These are phyloP conservation scores for Atta texana DNA, from an alignment of 1,140 invertebrate species.

Conservation along the genomic window DNA sequence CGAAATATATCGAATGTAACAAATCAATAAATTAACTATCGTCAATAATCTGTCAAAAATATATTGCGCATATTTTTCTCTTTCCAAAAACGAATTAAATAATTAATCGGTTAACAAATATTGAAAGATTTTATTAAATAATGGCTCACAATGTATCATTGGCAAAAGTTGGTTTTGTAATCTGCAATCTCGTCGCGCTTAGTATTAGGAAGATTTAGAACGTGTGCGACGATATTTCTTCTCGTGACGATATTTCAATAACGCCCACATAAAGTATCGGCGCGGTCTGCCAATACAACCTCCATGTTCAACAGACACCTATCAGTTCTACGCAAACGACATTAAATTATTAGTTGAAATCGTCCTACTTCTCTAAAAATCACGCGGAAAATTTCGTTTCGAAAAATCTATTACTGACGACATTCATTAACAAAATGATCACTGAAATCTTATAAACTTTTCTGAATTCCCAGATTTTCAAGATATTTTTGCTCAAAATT, in stretches of 20 bases:
- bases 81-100: neutral
- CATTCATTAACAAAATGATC: neutral
- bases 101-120: conserved; percentile 37
- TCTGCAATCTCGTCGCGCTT: conserved; percentile 11
- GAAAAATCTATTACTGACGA: neutral
- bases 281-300: conserved; percentile 13
- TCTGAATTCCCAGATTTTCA: no score
- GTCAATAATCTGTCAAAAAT: neutral
- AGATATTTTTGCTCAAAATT: no score
- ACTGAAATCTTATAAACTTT: no score
- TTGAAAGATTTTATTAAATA: conserved; percentile 42
- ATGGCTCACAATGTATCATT: conserved; percentile 1
- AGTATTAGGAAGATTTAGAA: conserved; percentile 49
- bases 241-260: conserved; percentile 49
- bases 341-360: conserved; percentile 42
- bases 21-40: neutral
- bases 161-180: neutral
- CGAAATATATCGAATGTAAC: neutral
- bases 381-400: neutral
- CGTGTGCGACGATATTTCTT: conserved; percentile 30
- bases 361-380: neutral
- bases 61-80: neutral
- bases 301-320: conserved; percentile 44
- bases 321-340: conserved; percentile 39
- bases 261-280: conserved; percentile 49